These are phyloP conservation scores for Heterodera filipjevi DNA, from an alignment of 2,888 invertebrate species.

Conservation along the genomic window DNA sequence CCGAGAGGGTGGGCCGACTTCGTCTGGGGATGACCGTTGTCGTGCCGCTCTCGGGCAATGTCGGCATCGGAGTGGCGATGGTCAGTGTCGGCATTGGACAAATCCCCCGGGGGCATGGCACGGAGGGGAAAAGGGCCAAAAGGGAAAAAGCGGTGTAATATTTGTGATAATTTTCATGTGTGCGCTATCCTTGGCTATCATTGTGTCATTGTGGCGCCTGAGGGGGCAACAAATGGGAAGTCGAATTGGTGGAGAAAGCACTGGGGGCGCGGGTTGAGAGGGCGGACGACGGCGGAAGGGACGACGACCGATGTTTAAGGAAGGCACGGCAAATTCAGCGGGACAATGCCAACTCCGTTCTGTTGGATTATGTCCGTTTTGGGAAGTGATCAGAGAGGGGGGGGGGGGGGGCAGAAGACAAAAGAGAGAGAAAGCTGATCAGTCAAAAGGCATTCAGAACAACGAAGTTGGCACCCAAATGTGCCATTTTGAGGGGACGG, in stretches of 20 bases:
- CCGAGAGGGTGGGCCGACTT: constrained; percentile 82
- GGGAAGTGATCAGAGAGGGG: too few species aligned
- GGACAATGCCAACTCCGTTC: constrained; percentile 86
- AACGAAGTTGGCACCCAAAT: constrained; percentile 91
- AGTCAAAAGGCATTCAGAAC: constrained; percentile 67
- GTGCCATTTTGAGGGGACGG: constrained; percentile 95
- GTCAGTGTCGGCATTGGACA: constrained; percentile 80
- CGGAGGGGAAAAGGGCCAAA: not conserved
- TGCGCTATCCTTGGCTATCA: constrained; percentile 85
- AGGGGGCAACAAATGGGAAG: constrained; percentile 99
- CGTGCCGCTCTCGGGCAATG: constrained; percentile 89
- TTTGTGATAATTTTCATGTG: constrained; percentile 67
- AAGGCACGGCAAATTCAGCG: constrained; percentile 81
- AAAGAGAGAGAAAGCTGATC: not conserved
- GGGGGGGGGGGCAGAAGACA: too few species aligned
- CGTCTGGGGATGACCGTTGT: constrained; percentile 87
- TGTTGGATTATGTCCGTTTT: constrained; percentile 78
- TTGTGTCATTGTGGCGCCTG: constrained; percentile 95
- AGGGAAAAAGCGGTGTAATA: not conserved
- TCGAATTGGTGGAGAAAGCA: constrained; percentile 80
- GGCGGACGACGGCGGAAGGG: constrained; percentile 89
- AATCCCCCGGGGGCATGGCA: not conserved
- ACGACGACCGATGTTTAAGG: constrained; percentile 81
- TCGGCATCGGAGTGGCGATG: constrained; percentile 85
- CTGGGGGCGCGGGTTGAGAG: constrained; percentile 93